Percentiles rank a stretch among this genome's conserved stretches.
phyloP scores from a whole-genome alignment of 2,113 vertebrate genomes.

The Scartelaos histophorus region DNA sequence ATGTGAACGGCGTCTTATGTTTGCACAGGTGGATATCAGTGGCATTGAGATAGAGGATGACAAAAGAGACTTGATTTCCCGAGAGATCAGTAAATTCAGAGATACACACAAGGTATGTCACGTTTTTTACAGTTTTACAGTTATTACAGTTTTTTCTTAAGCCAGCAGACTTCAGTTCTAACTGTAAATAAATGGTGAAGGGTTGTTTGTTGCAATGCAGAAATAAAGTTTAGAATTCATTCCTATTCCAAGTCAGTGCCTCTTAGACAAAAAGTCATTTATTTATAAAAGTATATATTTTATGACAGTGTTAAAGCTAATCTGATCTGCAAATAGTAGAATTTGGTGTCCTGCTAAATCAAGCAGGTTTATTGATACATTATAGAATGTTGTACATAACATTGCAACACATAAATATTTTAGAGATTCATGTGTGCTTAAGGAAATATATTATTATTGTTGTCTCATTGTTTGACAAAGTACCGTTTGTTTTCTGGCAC shows the following conservation, averaged over 20 bases:
- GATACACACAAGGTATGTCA: slow-evolving; percentile 96
- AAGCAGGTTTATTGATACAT: no score
- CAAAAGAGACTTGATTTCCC: slow-evolving; percentile 99
- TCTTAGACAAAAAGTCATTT: no score
- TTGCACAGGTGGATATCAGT: slow-evolving; percentile 92
- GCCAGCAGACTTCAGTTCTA: not conserved
- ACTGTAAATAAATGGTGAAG: not conserved
- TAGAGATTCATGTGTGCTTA: no score
- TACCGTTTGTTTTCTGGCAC: not conserved
- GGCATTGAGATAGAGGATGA: slow-evolving; percentile 99
- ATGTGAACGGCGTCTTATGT: slow-evolving; percentile 16
- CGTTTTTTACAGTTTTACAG: no score
- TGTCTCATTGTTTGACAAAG: not conserved
- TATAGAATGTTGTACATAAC: no score
- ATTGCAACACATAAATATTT: no score
- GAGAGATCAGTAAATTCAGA: slow-evolving; percentile 99
- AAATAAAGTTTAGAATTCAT: not conserved
- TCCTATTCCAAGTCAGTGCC: not conserved
- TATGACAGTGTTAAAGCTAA: not conserved
- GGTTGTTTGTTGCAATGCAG: not conserved
- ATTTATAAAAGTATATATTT: not conserved
- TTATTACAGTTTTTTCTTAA: slow-evolving; percentile 16
- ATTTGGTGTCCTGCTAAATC: no score
- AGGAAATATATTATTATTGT: not conserved
- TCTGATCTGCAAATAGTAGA: no score